A percentile compares a stretch with the other conserved stretches of the same genome.
phyloP scores from a whole-genome alignment of 2,888 invertebrate species.

The Phytoseiulus persimilis region DNA sequence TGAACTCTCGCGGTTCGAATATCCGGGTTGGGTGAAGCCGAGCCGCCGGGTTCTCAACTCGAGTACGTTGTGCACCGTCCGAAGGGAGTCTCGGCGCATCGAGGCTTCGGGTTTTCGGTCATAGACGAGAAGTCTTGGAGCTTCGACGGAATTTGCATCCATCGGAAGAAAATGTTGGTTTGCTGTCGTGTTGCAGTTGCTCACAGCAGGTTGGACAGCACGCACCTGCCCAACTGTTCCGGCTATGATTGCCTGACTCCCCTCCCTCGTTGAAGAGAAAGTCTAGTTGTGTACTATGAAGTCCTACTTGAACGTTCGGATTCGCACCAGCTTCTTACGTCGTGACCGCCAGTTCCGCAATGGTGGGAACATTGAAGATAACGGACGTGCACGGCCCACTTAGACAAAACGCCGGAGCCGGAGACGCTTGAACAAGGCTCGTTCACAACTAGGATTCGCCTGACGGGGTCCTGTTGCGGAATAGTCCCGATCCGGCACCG shows the following conservation, averaged over 20 bases:
- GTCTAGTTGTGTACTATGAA: background rate
- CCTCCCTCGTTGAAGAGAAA: background rate
- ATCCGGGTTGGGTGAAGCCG: background rate
- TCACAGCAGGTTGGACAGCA: background rate
- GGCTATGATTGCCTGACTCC: background rate
- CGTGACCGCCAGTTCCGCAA: background rate
- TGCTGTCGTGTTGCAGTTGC: background rate
- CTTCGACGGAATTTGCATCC: background rate
- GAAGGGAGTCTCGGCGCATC: too few species aligned
- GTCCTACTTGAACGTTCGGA: background rate
- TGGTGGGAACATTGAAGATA: background rate
- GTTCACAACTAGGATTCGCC: background rate
- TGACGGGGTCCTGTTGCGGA: too few species aligned
- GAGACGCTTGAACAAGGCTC: background rate
- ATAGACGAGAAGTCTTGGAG: background rate
- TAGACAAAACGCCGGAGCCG: background rate
- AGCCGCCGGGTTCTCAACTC: background rate
- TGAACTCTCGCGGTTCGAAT: background rate
- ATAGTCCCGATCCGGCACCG: too few species aligned
- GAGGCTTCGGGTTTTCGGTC: background rate
- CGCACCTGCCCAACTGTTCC: background rate
- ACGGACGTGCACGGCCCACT: constrained; percentile 5
- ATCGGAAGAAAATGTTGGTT: background rate
- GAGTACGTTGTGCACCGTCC: background rate
- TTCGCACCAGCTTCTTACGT: background rate